phyloP scores from a whole-genome alignment of 2,797 vertebrate species.

The Apogon hyalosoma region DNA sequence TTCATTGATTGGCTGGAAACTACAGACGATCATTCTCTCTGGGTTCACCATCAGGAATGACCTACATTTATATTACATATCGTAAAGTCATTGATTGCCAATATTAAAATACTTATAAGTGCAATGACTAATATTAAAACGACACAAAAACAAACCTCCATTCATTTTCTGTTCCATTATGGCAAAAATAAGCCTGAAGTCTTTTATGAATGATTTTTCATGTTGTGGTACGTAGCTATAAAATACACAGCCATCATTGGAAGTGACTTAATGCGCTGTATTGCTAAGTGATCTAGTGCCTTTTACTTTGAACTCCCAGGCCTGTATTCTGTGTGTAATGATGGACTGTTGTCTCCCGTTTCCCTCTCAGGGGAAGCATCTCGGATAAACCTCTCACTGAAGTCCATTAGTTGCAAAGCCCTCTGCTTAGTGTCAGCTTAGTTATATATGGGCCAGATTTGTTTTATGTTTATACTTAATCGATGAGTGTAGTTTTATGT shows the following conservation, averaged over 20 bases:
- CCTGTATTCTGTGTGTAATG: conserved; percentile 49
- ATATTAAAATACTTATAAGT: neutral
- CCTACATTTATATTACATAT: neutral
- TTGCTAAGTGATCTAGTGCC: conserved; percentile 42
- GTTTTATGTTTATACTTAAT: conserved; percentile 70
- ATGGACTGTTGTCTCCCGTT: conserved; percentile 52
- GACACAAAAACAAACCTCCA: neutral
- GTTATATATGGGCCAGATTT: conserved; percentile 55
- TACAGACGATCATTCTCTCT: too few species aligned
- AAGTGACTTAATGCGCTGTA: conserved; percentile 34
- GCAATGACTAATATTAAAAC: neutral
- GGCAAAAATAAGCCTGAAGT: neutral
- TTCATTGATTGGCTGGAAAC: neutral
- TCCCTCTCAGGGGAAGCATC: conserved; percentile 55
- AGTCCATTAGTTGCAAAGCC: conserved; percentile 64
- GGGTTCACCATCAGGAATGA: neutral
- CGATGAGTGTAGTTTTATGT: conserved; percentile 65
- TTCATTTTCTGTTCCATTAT: neutral
- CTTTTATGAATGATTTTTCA: neutral
- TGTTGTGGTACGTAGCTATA: neutral
- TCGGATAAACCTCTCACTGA: conserved; percentile 58
- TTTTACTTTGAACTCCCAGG: conserved; percentile 51
- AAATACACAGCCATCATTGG: conserved; percentile 23
- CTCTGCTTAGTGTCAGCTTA: conserved; percentile 54
- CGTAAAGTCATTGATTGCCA: neutral